Evolutionary conservation across 1,140 invertebrate species (phyloP), one percentile per base, ranked within the genome.

Genomic region (Oscheius sp.): DNA sequence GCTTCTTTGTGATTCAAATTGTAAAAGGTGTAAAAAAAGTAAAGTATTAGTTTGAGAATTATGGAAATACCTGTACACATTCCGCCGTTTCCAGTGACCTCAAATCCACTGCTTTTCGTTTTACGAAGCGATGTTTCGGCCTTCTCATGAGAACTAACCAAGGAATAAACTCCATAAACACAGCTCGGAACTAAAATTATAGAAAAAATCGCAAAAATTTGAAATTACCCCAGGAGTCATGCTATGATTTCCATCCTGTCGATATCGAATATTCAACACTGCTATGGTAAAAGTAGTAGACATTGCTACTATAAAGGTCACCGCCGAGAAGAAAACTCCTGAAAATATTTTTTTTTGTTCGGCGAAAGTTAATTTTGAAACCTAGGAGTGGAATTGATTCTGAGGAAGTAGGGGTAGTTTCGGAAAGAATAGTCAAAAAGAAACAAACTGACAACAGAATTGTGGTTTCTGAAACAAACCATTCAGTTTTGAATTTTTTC

Each of bases 341-440:
- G 49, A 13, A 13, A 55, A 23, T 4, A 58, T 13, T 73, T 26
- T 34, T 70, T 10, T 28, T 36, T 13, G 36, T n/a, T 7, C 26
- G 13, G 13, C 10, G 10, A 64, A 28, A 7, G 4, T 20, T 4
- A 36, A 35, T 55, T 23, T 55, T 68, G 26, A 68, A 67, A 95
- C 94, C 94, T 92, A 97, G 92, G 85, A 97, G 89, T 85, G 94
- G 94, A 86, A 97, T 91, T 85, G 93, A 93, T 86, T 97, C 94
- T 85, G 93, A 95, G 85, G 93, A 94, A 88, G 94, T 92, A 86
- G 94, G 95, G 86, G 95, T 93, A 86, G 93, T 91, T 49, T 86
- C 85, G 35, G 82, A 80, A 2, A 86, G 81, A 26, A 86, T 79
- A 3, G 85, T 75, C 15, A 85, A 68, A 75, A 85, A 86, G 42